These are phyloP conservation scores for Aproaerema taeniolella DNA, from an alignment of 2,888 invertebrate genomes.

Conservation along the genomic window DNA sequence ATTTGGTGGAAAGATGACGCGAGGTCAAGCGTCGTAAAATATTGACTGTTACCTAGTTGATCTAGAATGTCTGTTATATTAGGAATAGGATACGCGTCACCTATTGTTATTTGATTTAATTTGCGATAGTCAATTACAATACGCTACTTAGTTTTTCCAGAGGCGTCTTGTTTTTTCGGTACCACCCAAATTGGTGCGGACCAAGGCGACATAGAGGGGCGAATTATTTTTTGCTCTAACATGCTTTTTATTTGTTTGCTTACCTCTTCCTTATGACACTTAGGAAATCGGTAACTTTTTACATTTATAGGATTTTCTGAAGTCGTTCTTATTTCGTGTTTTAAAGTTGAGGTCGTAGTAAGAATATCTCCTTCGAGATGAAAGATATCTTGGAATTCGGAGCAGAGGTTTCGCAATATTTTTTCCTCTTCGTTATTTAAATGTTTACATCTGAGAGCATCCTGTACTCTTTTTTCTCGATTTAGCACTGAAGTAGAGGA, in stretches of 20 bases:
- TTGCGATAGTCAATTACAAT: constrained; percentile 27
- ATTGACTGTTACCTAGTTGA: constrained; percentile 8
- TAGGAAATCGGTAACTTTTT: constrained; percentile 3
- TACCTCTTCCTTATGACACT: constrained; percentile 4
- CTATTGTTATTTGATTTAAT: constrained; percentile 15
- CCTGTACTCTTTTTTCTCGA: not conserved
- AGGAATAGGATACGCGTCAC: constrained; percentile 16
- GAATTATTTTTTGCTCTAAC: constrained; percentile 7
- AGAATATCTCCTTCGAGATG: constrained; percentile 2
- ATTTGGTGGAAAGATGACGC: constrained; percentile 16
- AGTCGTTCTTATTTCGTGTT: not conserved
- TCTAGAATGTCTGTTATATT: constrained; percentile 15
- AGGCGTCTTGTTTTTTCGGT: constrained; percentile 13
- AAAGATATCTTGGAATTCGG: constrained; percentile 1
- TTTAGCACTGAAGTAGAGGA: not conserved
- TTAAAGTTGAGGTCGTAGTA: not conserved
- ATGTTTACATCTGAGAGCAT: not conserved
- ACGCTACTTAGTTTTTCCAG: constrained; percentile 24
- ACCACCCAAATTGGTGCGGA: constrained; percentile 17
- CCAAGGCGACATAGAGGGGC: constrained; percentile 16
- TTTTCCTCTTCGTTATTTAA: constrained; percentile 1
- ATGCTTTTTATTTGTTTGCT: constrained; percentile 1
- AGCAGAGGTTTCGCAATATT: not conserved
- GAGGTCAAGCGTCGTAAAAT: constrained; percentile 15
- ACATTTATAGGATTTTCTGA: constrained; percentile 1